Evolutionary conservation across 2,797 vertebrate species (phyloP).

Genomic region (Diplodus puntazzo): DNA sequence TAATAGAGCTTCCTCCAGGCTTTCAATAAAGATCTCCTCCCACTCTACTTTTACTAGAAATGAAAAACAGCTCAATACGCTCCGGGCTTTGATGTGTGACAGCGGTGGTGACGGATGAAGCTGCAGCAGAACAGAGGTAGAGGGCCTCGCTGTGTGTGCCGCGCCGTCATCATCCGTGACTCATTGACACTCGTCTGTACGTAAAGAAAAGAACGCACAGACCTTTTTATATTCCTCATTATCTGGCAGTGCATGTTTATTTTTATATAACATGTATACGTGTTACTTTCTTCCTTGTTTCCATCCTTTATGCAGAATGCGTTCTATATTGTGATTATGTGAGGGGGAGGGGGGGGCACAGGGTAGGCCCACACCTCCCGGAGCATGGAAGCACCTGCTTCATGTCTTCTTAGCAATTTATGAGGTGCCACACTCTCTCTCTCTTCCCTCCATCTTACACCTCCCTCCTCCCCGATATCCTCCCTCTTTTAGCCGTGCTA

Average conservation of each 20-base stretch:
- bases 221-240: conserved; percentile 33
- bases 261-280: conserved; percentile 2
- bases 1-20: conserved; percentile 71
- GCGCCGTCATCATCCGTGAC: conserved; percentile 62
- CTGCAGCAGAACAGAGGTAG: conserved; percentile 55
- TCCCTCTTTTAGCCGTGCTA: conserved; percentile 47
- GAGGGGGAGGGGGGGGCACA: conserved; percentile 14
- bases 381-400: conserved; percentile 85
- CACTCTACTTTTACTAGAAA: conserved; percentile 64
- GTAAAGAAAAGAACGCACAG: conserved; percentile 13
- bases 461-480: conserved; percentile 9
- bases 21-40: conserved; percentile 69
- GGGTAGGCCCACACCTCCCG: conserved; percentile 67
- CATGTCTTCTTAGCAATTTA: conserved; percentile 80
- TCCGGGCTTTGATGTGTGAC: conserved; percentile 73
- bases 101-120: conserved; percentile 65
- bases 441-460: conserved; percentile 30
- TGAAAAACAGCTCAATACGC: conserved; percentile 71
- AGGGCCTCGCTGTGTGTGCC: conserved; percentile 51
- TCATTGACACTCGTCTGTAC: conserved; percentile 56
- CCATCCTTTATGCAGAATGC: conserved; percentile 29
- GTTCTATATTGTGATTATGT: conserved; percentile 48
- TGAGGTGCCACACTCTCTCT: conserved; percentile 56
- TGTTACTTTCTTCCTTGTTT: not conserved
- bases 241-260: conserved; percentile 21